Base-by-base conservation (phyloP, 2,888 invertebrate genomes). In the Portevinia maculata region DNA sequence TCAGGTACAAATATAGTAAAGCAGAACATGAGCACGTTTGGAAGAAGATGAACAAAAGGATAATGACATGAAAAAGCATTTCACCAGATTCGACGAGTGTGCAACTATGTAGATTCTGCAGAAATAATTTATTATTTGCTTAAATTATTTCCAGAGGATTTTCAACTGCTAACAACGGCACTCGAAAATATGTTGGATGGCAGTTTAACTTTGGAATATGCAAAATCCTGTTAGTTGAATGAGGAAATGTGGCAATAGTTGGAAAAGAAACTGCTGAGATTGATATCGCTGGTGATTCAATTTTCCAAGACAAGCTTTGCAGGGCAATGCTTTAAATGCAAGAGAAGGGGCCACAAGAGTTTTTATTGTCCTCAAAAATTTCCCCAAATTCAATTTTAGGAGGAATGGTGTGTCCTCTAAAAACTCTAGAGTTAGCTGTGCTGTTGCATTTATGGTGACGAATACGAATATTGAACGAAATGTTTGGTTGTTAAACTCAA, bases 11-110 rank as follows among this genome's bases (percentile, higher is more conserved):
- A 79, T 17, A 65, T 67, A 41, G 67, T 73, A 5, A 84, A 84
- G 8, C 75, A 64, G 53, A 84, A 84, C 34, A 71, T 76, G 71
- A n/a, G n/a, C n/a, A n/a, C n/a, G n/a, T n/a, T n/a, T n/a, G n/a
- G n/a, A n/a, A n/a, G n/a, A n/a, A n/a, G n/a, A n/a, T n/a, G n/a
- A n/a, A n/a, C n/a, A n/a, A n/a, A n/a, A n/a, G n/a, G n/a, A n/a
- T n/a, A 70, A 44, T 6, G 70, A 79, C 21, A 70, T 70, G 65
- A 76, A 81, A 17, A 60, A 11, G 13, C 81, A 64, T 34, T 34
- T 34, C 11, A 37, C 13, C 37, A 37, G 15, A 15, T 71, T 83
- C 15, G 71, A 71, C 15, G 71, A 76, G 13, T 71, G 71, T 39
- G 39, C 46, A 30, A 34, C 21, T 6, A 64, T 57, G 11, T 70